Conservation (phyloP, 2,113 vertebrate species). For the Mobula birostris region DNA sequence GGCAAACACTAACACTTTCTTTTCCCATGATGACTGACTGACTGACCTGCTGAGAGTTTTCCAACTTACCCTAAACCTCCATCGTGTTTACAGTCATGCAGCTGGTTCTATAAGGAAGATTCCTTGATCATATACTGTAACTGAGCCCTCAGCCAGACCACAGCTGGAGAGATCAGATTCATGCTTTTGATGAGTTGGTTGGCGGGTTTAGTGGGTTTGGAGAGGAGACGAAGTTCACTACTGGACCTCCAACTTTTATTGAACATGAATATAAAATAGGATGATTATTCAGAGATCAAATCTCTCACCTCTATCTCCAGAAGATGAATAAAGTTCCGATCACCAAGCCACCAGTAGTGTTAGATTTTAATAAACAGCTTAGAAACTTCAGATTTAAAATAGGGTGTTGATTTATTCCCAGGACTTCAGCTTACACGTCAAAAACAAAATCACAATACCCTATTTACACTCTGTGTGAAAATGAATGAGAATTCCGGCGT, state of each 20-base stretch:
- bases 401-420: neutral
- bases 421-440: neutral
- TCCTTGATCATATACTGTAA: neutral
- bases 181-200: neutral
- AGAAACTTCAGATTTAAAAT: neutral
- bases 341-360: neutral
- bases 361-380: neutral
- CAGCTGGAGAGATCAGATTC: neutral
- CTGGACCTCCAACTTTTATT: neutral
- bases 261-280: too few species aligned
- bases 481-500: conserved; percentile 31
- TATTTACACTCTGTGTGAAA: conserved; percentile 8
- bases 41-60: too few species aligned
- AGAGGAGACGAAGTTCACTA: neutral
- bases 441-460: conserved; percentile 27
- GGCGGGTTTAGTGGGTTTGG: neutral
- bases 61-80: neutral
- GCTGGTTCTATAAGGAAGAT: neutral
- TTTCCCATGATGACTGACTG: too few species aligned
- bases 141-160: neutral
- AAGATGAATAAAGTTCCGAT: neutral
- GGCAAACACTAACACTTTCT: too few species aligned
- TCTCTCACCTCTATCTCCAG: neutral
- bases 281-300: neutral
- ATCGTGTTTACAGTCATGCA: neutral